Conservation (phyloP, 1,140 invertebrate genomes). For the fruit fly (Drosophila melanogaster) region DNA sequence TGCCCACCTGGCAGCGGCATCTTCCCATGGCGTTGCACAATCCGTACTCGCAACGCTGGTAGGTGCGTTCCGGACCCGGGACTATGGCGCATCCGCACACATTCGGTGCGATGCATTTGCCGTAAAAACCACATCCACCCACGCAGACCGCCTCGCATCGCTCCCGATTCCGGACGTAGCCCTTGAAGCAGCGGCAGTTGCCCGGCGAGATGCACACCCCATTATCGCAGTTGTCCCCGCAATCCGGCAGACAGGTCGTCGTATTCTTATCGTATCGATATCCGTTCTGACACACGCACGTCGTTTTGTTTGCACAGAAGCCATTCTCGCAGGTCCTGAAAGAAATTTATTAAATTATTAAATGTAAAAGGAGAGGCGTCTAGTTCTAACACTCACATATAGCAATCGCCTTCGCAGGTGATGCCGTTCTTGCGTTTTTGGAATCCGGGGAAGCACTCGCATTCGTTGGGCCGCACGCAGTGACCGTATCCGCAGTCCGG, state of each 20-base stretch:
- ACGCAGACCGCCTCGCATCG: constrained; percentile 76
- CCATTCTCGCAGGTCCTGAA: constrained; percentile 86
- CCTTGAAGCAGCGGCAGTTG: constrained; percentile 87
- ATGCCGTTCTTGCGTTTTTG: constrained; percentile 58
- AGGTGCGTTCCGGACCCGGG: constrained; percentile 53
- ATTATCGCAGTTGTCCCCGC: constrained; percentile 81
- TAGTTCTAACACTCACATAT: constrained; percentile 55
- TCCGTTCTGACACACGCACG: constrained; percentile 87
- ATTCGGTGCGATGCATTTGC: constrained; percentile 74
- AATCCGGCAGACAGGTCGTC: constrained; percentile 76
- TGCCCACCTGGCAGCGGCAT: constrained; percentile 72
- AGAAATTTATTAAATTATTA: background rate
- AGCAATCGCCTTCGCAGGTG: constrained; percentile 65
- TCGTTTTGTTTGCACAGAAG: constrained; percentile 86
- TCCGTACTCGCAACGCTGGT: constrained; percentile 69
- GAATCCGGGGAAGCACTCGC: constrained; percentile 86
- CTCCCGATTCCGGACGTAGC: constrained; percentile 80
- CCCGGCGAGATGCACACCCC: constrained; percentile 85
- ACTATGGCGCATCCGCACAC: constrained; percentile 74
- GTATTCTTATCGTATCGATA: constrained; percentile 85
- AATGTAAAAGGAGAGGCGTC: too few species aligned
- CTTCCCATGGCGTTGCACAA: constrained; percentile 65
- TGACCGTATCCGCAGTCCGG: constrained; percentile 86
- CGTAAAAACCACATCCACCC: constrained; percentile 75
- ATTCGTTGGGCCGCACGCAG: constrained; percentile 87